phyloP scores from a whole-genome alignment of 2,113 vertebrate genomes.

The Mustelus asterias region DNA sequence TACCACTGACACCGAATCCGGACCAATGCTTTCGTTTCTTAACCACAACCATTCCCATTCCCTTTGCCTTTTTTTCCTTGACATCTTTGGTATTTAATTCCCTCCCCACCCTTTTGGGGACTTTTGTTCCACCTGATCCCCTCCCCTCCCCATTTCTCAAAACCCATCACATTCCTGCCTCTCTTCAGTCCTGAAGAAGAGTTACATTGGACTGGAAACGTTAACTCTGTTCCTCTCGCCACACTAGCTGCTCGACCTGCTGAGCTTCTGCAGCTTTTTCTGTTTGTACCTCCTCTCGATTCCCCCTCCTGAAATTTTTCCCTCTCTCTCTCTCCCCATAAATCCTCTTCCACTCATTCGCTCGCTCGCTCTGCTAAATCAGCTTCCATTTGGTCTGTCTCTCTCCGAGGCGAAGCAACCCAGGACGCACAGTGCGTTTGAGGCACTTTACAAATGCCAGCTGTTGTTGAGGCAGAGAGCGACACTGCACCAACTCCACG shows the following conservation, averaged over 20 bases:
- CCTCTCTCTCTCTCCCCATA: background rate
- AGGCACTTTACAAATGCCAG: background rate
- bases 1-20: too few relatives aligned
- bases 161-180: too few relatives aligned
- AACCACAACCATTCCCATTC: too few relatives aligned
- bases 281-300: background rate
- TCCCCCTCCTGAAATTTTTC: background rate
- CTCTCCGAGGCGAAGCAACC: background rate
- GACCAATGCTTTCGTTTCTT: too few relatives aligned
- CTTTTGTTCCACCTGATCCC: too few relatives aligned
- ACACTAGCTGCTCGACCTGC: background rate
- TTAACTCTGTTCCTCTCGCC: background rate
- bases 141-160: too few relatives aligned
- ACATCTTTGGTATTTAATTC: too few relatives aligned
- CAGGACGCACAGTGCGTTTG: background rate
- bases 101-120: too few relatives aligned
- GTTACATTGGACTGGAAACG: too few relatives aligned
- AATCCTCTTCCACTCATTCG: background rate
- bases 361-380: background rate
- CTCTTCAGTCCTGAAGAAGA: too few relatives aligned
- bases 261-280: background rate
- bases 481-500: background rate
- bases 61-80: too few relatives aligned
- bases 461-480: background rate
- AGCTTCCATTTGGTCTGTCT: background rate